Evolutionary conservation across 2,113 vertebrate species (phyloP).

Genomic region (Dromaius novaehollandiae): DNA sequence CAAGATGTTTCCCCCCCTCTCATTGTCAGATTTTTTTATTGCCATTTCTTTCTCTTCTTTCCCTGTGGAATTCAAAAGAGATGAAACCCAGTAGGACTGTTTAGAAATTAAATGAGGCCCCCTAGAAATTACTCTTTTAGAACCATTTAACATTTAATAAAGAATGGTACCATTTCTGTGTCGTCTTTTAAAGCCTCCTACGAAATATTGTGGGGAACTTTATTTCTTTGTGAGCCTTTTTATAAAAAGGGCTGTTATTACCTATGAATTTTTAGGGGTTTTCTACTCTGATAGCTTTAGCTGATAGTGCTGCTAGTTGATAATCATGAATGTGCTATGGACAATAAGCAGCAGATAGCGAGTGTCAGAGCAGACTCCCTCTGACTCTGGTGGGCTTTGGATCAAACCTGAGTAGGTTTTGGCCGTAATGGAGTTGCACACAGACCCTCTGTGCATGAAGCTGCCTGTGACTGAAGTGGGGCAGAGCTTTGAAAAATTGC

Average conservation of each 20-base stretch:
- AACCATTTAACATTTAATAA: conserved; percentile 8
- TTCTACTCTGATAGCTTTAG: not conserved
- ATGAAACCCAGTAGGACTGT: conserved; percentile 5
- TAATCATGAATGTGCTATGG: not conserved
- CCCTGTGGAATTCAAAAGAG: not conserved
- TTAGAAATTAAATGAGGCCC: not conserved
- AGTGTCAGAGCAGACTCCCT: not conserved
- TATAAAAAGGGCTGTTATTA: not conserved
- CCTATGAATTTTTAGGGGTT: not conserved
- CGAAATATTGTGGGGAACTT: not conserved
- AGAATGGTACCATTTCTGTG: not conserved
- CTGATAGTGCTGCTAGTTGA: not conserved
- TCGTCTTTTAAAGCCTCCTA: not conserved
- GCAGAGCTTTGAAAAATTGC: not conserved
- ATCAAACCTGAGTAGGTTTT: not conserved
- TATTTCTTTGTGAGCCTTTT: not conserved
- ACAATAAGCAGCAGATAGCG: not conserved
- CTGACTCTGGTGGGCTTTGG: not conserved
- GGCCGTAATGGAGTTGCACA: not conserved
- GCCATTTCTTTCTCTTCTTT: not conserved
- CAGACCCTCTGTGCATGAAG: not conserved
- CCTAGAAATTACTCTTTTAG: conserved; percentile 1
- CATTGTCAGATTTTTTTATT: not conserved
- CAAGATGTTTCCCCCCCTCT: not conserved
- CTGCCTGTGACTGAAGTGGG: not conserved